phyloP scores from a whole-genome alignment of 2,113 vertebrate genomes.

The Thamnaconus septentrionalis region DNA sequence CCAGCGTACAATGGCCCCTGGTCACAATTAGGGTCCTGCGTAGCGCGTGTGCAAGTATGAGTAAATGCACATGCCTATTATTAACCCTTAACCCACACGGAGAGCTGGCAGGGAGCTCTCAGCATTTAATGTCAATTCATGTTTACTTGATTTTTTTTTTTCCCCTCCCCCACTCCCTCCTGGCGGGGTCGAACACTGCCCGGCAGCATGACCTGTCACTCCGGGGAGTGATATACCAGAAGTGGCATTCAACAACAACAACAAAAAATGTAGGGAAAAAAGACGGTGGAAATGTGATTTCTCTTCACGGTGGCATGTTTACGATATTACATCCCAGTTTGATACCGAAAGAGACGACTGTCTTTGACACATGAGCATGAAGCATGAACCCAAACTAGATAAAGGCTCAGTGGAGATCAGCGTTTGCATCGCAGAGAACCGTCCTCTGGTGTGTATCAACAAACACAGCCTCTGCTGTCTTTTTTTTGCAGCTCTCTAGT shows the following conservation, averaged over 20 bases:
- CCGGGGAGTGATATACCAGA: no score
- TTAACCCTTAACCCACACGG: conserved; percentile 40
- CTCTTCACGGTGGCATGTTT: no score
- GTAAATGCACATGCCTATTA: conserved; percentile 45
- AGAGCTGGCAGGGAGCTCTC: conserved; percentile 36
- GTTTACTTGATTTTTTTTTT: conserved; percentile 22
- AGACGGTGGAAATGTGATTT: no score
- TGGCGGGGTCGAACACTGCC: conserved; percentile 9
- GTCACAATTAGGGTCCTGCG: conserved; percentile 49
- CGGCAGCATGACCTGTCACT: conserved; percentile 9
- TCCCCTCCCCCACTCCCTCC: neutral
- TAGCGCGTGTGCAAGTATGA: conserved; percentile 38
- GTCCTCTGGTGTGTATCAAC: conserved; percentile 1
- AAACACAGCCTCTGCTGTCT: conserved; percentile 1
- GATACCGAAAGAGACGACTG: neutral
- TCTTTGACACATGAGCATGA: neutral
- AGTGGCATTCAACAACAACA: no score
- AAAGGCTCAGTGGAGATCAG: no score
- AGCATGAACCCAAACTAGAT: neutral
- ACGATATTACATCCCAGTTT: no score
- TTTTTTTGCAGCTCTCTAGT: conserved; percentile 58
- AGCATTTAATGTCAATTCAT: conserved; percentile 36
- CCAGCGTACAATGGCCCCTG: conserved; percentile 48
- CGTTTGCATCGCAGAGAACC: no score
- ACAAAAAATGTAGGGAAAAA: no score